phyloP scores from a whole-genome alignment of 2,797 vertebrate species.

The Cyprinella venusta region DNA sequence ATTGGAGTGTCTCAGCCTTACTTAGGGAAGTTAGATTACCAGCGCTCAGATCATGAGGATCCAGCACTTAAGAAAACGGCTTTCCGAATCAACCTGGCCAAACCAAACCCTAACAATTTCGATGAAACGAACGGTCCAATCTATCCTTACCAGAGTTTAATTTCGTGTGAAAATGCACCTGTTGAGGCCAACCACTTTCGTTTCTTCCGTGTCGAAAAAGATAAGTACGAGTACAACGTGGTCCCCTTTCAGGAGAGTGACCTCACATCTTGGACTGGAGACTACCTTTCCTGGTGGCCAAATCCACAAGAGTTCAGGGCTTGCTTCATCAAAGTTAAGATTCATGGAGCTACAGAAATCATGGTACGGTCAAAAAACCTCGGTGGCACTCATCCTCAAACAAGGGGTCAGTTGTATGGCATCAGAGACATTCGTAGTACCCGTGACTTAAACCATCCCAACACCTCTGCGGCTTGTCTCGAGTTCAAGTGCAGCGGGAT shows the following conservation, averaged over 20 bases:
- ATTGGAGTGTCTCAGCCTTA: conserved; percentile 93
- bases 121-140: conserved; percentile 90
- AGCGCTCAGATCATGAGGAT: conserved; percentile 89
- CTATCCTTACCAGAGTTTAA: conserved; percentile 88
- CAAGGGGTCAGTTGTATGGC: conserved; percentile 88
- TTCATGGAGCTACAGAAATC: conserved; percentile 90
- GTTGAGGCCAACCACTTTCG: conserved; percentile 89
- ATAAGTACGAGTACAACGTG: conserved; percentile 95
- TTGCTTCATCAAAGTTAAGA: conserved; percentile 92
- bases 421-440: conserved; percentile 93
- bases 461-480: conserved; percentile 87
- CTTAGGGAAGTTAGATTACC: conserved; percentile 89
- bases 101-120: conserved; percentile 86
- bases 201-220: conserved; percentile 93
- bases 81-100: conserved; percentile 90
- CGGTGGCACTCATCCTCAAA: conserved; percentile 87
- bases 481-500: conserved; percentile 98
- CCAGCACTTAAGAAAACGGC: conserved; percentile 89
- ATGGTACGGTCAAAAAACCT: conserved; percentile 90
- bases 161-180: conserved; percentile 87
- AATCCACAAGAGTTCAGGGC: conserved; percentile 98
- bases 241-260: conserved; percentile 93
- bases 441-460: conserved; percentile 76
- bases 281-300: conserved; percentile 97
- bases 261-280: conserved; percentile 90